A percentile compares a stretch with the other conserved stretches of the same genome.
These are phyloP conservation scores for Smutsia temminckii DNA, from an alignment of 2,797 vertebrate species.

Conservation along the genomic window DNA sequence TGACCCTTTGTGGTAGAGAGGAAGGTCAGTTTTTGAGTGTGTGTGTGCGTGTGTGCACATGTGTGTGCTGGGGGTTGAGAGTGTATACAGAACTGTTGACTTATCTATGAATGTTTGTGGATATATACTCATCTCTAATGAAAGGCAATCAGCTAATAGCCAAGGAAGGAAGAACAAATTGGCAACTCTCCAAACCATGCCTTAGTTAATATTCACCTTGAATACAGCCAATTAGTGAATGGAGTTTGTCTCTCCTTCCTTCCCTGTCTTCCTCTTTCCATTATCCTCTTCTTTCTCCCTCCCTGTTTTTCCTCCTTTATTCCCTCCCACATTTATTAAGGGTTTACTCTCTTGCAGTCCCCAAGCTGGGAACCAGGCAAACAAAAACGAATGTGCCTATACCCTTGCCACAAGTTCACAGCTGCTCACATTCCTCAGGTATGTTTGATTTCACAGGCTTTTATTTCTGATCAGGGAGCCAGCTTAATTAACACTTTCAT, in stretches of 20 bases:
- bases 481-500: slow-evolving; percentile 75
- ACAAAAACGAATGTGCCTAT: neutral
- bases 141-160: slow-evolving; percentile 36
- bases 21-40: neutral
- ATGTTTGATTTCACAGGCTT: slow-evolving; percentile 62
- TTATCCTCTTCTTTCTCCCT: neutral
- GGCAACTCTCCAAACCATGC: slow-evolving; percentile 33
- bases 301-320: neutral
- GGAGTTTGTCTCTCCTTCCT: neutral
- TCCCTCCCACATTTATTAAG: neutral
- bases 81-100: neutral
- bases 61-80: neutral
- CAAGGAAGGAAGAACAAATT: slow-evolving; percentile 39
- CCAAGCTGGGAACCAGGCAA: neutral
- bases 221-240: slow-evolving; percentile 54
- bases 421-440: slow-evolving; percentile 61
- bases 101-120: neutral
- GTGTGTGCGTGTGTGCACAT: too few species aligned
- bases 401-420: neutral
- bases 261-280: neutral
- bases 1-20: neutral
- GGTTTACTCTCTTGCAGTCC: neutral
- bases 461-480: slow-evolving; percentile 61
- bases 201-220: slow-evolving; percentile 50
- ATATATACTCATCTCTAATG: slow-evolving; percentile 15